phyloP scores from a whole-genome alignment of 1,140 invertebrate genomes.

The Odontomachus brunneus region DNA sequence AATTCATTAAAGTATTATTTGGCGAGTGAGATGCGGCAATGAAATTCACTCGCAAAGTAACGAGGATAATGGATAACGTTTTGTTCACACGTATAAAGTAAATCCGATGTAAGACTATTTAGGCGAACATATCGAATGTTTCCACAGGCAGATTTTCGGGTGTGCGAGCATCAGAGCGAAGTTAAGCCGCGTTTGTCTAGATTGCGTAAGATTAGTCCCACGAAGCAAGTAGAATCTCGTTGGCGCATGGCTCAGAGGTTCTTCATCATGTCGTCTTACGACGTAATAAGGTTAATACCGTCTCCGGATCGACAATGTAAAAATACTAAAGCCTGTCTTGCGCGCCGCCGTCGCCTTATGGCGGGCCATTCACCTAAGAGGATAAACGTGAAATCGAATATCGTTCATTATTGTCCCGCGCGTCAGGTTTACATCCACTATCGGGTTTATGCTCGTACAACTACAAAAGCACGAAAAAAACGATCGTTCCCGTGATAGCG shows the following conservation, averaged over 20 bases:
- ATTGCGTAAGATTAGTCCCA: conserved; percentile 24
- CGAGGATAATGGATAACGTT: background rate
- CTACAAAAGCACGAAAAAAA: background rate
- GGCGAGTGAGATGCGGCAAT: background rate
- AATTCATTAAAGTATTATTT: background rate
- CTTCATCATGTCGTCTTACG: conserved; percentile 30
- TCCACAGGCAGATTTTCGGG: background rate
- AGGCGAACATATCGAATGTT: background rate
- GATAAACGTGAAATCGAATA: conserved; percentile 52
- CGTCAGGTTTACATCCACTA: conserved; percentile 2
- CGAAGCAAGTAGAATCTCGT: conserved; percentile 17
- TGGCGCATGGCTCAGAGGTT: conserved; percentile 26
- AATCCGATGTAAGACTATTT: background rate
- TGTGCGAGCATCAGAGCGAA: background rate
- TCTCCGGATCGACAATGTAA: conserved; percentile 22
- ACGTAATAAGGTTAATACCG: conserved; percentile 46
- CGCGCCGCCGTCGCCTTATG: background rate
- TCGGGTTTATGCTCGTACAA: no score
- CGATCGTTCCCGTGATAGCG: background rate
- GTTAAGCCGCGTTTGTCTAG: conserved; percentile 3
- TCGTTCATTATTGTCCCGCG: conserved; percentile 3
- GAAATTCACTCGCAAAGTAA: background rate
- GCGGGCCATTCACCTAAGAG: conserved; percentile 14
- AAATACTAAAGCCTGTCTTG: conserved; percentile 26
- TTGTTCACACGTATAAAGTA: background rate